These are phyloP conservation scores for Hydropsyche tenuis DNA, from an alignment of 1,140 invertebrate genomes.

Conservation along the genomic window DNA sequence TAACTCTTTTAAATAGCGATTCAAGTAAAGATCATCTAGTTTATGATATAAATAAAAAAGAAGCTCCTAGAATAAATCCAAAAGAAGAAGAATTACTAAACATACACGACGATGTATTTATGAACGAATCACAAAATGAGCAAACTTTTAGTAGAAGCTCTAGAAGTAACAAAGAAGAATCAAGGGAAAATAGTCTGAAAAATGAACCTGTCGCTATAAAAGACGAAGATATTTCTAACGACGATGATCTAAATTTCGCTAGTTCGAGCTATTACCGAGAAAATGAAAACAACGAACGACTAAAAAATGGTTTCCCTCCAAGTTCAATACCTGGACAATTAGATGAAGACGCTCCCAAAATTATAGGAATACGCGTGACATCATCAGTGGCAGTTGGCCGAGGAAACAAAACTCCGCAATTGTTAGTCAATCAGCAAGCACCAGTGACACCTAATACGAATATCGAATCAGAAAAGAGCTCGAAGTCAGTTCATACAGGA, in stretches of 20 bases:
- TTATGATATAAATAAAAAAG: constrained; percentile 47
- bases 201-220: constrained; percentile 1
- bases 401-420: constrained; percentile 46
- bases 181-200: constrained; percentile 28
- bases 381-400: constrained; percentile 60
- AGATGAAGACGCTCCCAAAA: constrained; percentile 53
- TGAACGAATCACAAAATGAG: constrained; percentile 32
- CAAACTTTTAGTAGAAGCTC: constrained; percentile 42
- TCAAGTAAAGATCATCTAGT: constrained; percentile 37
- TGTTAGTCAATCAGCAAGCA: background rate
- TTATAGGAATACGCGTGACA: constrained; percentile 62
- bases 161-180: constrained; percentile 43
- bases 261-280: constrained; percentile 48
- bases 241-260: constrained; percentile 39
- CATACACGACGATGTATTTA: constrained; percentile 36
- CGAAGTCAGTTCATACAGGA: constrained; percentile 25
- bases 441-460: constrained; percentile 26
- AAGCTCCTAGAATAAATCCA: constrained; percentile 46
- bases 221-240: constrained; percentile 19
- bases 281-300: constrained; percentile 36
- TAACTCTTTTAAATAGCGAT: constrained; percentile 41
- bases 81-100: constrained; percentile 1
- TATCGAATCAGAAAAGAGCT: constrained; percentile 41
- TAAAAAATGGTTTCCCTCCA: constrained; percentile 40
- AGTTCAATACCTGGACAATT: constrained; percentile 37